A percentile compares a stretch with the other conserved stretches of the same genome.
These are phyloP conservation scores for Myiozetetes cayanensis DNA, from an alignment of 2,113 vertebrate genomes.

Conservation along the genomic window DNA sequence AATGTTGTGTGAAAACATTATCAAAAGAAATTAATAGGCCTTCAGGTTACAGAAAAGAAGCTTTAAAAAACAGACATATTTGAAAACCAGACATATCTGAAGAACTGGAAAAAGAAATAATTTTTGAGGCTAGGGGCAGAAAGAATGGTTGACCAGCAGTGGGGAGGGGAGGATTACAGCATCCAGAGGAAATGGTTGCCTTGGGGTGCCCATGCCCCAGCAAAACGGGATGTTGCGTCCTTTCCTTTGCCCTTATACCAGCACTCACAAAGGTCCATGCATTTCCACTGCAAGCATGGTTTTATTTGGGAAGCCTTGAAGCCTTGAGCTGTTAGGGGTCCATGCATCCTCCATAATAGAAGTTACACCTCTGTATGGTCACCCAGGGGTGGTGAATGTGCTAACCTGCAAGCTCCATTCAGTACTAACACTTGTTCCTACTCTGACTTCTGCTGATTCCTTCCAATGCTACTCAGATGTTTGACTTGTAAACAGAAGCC, in stretches of 20 bases:
- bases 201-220: not conserved
- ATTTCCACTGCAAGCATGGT: rapidly evolving
- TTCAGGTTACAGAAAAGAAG: not conserved
- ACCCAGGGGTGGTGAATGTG: not conserved
- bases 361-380: rapidly evolving
- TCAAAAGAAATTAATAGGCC: not conserved
- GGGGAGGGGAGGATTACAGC: rapidly evolving
- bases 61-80: not conserved
- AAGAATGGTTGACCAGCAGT: rapidly evolving
- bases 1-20: rapidly evolving
- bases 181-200: not conserved
- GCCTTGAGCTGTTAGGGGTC: not conserved
- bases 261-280: not conserved
- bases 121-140: not conserved
- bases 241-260: not conserved
- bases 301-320: not conserved
- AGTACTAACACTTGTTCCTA: not conserved
- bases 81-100: not conserved
- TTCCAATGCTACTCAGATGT: not conserved
- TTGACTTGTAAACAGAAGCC: not conserved
- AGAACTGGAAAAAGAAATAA: not conserved
- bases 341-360: not conserved
- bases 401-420: rapidly evolving
- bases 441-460: not conserved
- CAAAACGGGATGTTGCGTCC: rapidly evolving